Evolutionary conservation across 35 echinoderm and acorn worm genomes (phyloP).

Genomic region (Stichopus chloronotus): DNA sequence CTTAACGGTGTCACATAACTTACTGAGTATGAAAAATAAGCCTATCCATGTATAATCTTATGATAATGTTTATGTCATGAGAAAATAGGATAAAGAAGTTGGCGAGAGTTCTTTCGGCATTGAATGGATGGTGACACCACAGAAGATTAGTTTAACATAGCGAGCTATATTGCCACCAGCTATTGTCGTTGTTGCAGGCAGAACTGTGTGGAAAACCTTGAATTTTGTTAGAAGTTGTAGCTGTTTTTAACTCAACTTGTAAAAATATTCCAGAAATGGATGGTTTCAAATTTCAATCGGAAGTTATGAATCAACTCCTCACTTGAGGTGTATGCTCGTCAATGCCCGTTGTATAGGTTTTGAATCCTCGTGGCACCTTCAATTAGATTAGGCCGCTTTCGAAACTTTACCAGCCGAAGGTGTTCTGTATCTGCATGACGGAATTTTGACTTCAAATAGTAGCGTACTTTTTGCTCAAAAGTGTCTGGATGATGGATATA

Average conservation of each 20-base stretch:
- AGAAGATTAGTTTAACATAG: constrained; percentile 17
- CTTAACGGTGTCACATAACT: constrained; percentile 35
- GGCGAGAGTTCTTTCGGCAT: not conserved
- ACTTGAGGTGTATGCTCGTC: not conserved
- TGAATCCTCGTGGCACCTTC: not conserved
- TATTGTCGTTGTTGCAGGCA: not conserved
- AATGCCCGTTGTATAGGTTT: not conserved
- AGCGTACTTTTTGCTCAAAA: too few species aligned
- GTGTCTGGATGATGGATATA: too few species aligned
- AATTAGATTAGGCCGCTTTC: not conserved
- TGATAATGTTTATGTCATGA: constrained; percentile 56
- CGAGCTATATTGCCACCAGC: not conserved
- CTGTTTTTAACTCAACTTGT: not conserved
- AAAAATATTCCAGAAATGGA: not conserved
- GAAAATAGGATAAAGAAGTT: constrained; percentile 45
- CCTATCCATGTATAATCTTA: constrained; percentile 32
- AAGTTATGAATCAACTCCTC: constrained; percentile 5
- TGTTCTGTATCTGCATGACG: not conserved
- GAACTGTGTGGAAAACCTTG: not conserved
- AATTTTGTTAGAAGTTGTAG: not conserved
- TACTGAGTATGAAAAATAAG: constrained; percentile 17
- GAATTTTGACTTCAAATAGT: too few species aligned
- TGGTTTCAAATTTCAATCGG: not conserved
- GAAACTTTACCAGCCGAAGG: not conserved
- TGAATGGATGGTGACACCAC: constrained; percentile 3